phyloP scores from a whole-genome alignment of 1,140 invertebrate species.

The Brachionus manjavacas region DNA sequence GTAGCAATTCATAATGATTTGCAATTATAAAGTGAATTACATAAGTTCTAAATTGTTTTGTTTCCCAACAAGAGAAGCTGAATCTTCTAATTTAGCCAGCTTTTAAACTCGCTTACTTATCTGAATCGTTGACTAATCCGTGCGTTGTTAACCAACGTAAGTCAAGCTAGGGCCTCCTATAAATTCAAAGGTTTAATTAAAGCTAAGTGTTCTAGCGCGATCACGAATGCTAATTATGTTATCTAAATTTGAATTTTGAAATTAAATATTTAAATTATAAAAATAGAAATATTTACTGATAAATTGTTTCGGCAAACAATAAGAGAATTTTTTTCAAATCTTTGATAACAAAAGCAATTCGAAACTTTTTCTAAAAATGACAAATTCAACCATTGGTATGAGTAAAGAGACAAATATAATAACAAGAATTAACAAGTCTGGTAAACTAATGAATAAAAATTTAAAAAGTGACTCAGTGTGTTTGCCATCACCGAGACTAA shows the following conservation, averaged over 20 bases:
- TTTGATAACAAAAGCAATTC: neutral
- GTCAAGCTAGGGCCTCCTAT: neutral
- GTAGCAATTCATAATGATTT: neutral
- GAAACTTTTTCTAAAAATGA: neutral
- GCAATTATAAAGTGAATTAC: neutral
- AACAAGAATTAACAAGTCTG: neutral
- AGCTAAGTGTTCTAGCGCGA: neutral
- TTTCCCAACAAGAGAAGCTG: neutral
- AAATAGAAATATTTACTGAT: slow-evolving; percentile 17
- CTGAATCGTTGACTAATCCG: neutral
- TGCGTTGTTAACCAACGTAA: neutral
- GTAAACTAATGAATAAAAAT: neutral
- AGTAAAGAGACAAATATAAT: neutral
- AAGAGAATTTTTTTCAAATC: neutral
- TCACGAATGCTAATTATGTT: slow-evolving; percentile 9
- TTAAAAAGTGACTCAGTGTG: slow-evolving; percentile 23
- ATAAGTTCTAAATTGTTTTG: neutral
- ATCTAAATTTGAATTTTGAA: slow-evolving; percentile 22
- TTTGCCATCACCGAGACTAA: slow-evolving; percentile 15
- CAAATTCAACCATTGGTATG: neutral
- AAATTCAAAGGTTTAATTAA: neutral
- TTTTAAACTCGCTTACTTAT: neutral
- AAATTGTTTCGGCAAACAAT: neutral
- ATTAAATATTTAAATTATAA: slow-evolving; percentile 31
- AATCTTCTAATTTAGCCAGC: neutral